Percentiles rank a stretch among this genome's conserved stretches.
These are phyloP conservation scores for Saxidomus purpurata DNA, from an alignment of 1,140 invertebrate genomes.

Conservation along the genomic window DNA sequence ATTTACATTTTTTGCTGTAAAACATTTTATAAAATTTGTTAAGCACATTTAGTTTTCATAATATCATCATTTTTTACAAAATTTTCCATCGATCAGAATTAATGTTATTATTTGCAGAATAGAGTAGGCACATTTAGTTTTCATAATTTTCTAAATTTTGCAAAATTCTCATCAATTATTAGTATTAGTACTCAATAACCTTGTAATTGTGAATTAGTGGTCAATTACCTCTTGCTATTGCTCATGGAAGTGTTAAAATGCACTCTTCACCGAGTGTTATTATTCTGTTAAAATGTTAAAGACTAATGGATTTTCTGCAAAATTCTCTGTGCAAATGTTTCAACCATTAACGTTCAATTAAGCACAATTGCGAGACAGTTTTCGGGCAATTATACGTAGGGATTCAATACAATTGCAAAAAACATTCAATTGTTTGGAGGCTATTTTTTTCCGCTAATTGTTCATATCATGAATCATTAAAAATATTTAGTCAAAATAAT, in stretches of 20 bases:
- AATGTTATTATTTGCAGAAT: background rate
- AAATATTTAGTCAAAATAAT: background rate
- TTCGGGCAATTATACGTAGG: background rate
- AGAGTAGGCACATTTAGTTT: slow-evolving; percentile 1
- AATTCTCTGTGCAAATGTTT: slow-evolving; percentile 3
- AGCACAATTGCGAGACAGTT: background rate
- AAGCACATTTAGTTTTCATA: slow-evolving; percentile 17
- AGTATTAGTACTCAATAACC: slow-evolving; percentile 34
- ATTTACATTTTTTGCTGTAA: background rate
- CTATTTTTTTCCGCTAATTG: background rate
- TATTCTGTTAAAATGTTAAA: slow-evolving; percentile 22
- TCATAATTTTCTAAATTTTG: slow-evolving; percentile 33
- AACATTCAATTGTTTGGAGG: background rate
- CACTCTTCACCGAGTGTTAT: background rate
- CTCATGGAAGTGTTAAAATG: slow-evolving; percentile 50
- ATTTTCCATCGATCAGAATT: background rate
- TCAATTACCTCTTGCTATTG: slow-evolving; percentile 22
- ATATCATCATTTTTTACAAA: background rate
- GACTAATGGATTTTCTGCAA: slow-evolving; percentile 47
- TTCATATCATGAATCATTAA: background rate
- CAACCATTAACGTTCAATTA: slow-evolving; percentile 36
- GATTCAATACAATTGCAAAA: background rate
- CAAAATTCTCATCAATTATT: slow-evolving; percentile 22
- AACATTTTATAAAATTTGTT: background rate
- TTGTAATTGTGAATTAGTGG: slow-evolving; percentile 6